Base-by-base conservation (phyloP, 2,797 vertebrate species). In the Odontamblyopus rebecca region DNA sequence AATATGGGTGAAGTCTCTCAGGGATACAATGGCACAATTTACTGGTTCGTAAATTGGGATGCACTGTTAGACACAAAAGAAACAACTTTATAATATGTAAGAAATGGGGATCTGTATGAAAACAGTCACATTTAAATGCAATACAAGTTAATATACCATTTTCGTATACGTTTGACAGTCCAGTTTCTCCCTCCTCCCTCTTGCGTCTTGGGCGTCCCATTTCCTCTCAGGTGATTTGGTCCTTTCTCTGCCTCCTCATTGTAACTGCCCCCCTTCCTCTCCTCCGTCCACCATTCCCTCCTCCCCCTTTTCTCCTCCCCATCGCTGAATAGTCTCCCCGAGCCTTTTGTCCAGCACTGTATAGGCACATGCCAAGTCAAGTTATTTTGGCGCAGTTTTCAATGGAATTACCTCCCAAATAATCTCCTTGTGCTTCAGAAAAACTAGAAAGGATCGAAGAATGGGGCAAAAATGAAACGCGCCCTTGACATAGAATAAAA, bases 301-400 rank as follows among this genome's bases (percentile, higher is more conserved):
- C 77, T 82, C 78, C 76, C 54, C 62, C 61, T 15, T 6, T 61
- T 12, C 83, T 77, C 90, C 87, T 84, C 80, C 83, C 82, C 83
- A 82, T 86, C 84, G 82, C 81, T 92, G 89, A 89, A 89, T 89
- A 78, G 87, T 86, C 79, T 87, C 88, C 83, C 57, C 66, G 72
- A 89, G 88, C 67, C 88, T 79, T 90, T 92, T 92, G 90, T 92
- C 71, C 59, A 81, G 85, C 76, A 74, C 81, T 92, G 89, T 91
- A 91, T 89, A 85, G 88, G 87, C 90, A 89, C 90, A 92, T 90
- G 89, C 88, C 89, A 87, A 91, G 88, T 90, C 87, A 89, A 91
- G 89, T 91, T 89, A 87, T 89, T 90, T 90, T 84, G 79, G 84
- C 82, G 84, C 26, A 61, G 68, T 87, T 60, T 89, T 90, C 85